Evolutionary conservation across 92 coral and sea anemone species (phyloP), one percentile per base, ranked within the genome.

Genomic region (Zoanthus sociatus): DNA sequence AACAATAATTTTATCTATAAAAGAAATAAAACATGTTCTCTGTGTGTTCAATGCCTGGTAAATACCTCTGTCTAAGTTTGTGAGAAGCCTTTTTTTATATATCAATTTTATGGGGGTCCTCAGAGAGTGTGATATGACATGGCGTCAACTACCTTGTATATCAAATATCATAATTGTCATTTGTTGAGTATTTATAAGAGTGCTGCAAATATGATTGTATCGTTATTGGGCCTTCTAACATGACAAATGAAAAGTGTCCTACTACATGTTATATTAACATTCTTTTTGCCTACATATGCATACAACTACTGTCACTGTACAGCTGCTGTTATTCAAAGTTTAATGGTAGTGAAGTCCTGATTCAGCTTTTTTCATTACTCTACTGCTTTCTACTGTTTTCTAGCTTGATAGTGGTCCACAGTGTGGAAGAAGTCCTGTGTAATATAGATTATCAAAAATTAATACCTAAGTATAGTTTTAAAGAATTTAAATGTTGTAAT

Each of bases 381-480:
- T 56, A 56, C 68, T 61, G 68, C 21, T 61, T 61, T 61, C 68
- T n/a, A 6, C 68, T 9, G 8, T 61, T 61, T 61, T 61, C 68
- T 61, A 16, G 68, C 68, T 61, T 61, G 68, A 16, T 61, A 61
- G 17, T 61, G 68, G 68, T 61, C 68, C 68, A 61, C 68, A 61
- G 21, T 61, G 68, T 16, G 68, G 68, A 61, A 61, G 68, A 61
- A 61, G 68, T 17, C 68, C 68, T 56, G 64, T 56, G 12, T 56
- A 56, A 56, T 56, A 56, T 56, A 56, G 64, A 56, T 56, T 61
- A 61, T 61, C 7, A 16, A 0, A 61, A 61, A 16, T 61, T 16
- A 61, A 61, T 61, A 16, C 17, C 30, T 16, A 61, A 61, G 17
- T 17, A 61, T 61, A 16, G 26, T 61, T 61, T 61, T 61, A 6